phyloP scores from a whole-genome alignment of 2,797 vertebrate genomes.

The Bovichtus diacanthus region DNA sequence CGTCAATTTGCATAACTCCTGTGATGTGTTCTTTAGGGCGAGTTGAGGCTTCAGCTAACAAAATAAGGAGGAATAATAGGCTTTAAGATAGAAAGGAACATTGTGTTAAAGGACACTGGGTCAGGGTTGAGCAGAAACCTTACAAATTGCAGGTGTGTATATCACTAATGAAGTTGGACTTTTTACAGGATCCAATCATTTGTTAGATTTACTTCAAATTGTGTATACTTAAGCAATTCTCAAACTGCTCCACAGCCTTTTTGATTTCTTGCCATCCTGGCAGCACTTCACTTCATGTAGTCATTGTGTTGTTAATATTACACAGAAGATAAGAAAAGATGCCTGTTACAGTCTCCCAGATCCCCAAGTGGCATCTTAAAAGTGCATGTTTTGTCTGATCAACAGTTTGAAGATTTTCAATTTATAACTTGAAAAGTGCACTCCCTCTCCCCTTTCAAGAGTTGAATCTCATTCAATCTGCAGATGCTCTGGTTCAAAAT shows the following conservation, averaged over 20 bases:
- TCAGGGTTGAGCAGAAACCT: neutral
- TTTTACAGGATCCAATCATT: neutral
- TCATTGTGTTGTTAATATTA: neutral
- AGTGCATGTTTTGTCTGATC: neutral
- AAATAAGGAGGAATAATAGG: constrained; percentile 8
- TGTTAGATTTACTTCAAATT: neutral
- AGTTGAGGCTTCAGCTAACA: constrained; percentile 14
- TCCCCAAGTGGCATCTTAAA: neutral
- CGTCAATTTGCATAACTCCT: constrained; percentile 43
- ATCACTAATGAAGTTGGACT: neutral
- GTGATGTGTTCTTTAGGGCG: constrained; percentile 46
- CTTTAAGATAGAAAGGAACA: neutral
- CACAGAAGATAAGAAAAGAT: neutral
- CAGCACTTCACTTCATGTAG: neutral
- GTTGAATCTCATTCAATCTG: no score
- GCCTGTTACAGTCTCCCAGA: neutral
- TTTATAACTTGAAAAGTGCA: neutral
- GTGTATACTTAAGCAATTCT: neutral
- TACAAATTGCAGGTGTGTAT: neutral
- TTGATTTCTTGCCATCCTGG: neutral
- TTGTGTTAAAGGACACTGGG: constrained; percentile 8
- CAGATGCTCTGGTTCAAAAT: no score
- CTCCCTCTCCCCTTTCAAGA: no score
- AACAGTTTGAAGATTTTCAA: neutral
- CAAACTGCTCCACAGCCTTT: neutral